Evolutionary conservation across 2,888 invertebrate genomes (phyloP), one percentile per base, ranked within the genome.

Genomic region (Artemia sinica): DNA sequence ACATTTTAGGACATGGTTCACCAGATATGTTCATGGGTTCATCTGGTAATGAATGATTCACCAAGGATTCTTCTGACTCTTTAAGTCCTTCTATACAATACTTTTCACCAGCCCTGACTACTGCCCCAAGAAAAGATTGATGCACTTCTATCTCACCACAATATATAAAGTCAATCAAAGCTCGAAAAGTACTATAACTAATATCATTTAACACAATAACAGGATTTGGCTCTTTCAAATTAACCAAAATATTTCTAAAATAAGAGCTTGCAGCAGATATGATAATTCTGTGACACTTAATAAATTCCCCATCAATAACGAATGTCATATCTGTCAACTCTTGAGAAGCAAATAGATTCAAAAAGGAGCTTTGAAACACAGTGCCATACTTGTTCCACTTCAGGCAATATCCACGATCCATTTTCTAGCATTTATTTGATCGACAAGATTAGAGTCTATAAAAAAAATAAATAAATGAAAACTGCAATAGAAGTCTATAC

Each of bases 351-450:
- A 91, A 81, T 75, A 92, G 83, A 76, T 89, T 88, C 82, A 91
- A 91, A 82, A 92, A 91, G 75, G 91, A 91, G 75, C 90, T 88
- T 76, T 92, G 88, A 79, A 92, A 82, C 74, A 91, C 92, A 76
- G 88, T 89, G 80, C 91, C 91, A 82, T 92, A 92, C 81, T 92
- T 92, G 82, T 92, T 92, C 92, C 92, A 92, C 79, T 91, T 83
- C 77, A 92, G 82, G 82, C 92, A 92, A 81, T 91, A 92, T 91
- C 91, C 68, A 41, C 63, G 41, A 18, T 18, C 18, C 58, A 58
- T 58, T 58, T 58, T 58, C 58, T 28, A 28, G 28, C 28, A 28
- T 28, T 28, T 28, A 28, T 28, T 28, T 28, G 28, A 28, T 28
- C 28, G 4, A 28, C 28, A 1, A 28, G 28, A 28, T 4, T 1